Conservation (phyloP, 37 sponge, comb jelly and placozoan species). For the Chondrilla cf. caribensis region DNA sequence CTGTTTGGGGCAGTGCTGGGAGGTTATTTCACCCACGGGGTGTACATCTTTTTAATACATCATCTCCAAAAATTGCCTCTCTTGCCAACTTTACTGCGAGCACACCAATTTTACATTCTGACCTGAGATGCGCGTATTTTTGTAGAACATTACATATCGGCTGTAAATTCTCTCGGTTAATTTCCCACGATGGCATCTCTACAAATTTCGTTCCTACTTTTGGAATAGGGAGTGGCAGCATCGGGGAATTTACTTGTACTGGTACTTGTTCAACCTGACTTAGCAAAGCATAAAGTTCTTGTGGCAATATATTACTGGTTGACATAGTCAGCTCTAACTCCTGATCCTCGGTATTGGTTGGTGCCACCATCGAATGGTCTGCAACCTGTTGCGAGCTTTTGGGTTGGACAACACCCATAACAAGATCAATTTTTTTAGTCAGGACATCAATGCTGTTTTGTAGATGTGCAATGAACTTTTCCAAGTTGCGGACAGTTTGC, state of each 20-base stretch:
- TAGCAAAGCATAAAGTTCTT: no score
- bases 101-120: constrained; percentile 1
- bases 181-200: background rate
- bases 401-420: no score
- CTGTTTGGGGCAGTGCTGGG: constrained; percentile 25
- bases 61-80: constrained; percentile 34
- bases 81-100: constrained; percentile 19
- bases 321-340: no score
- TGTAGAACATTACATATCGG: background rate
- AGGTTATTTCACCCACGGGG: constrained; percentile 3
- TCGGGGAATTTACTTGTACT: background rate
- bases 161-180: background rate
- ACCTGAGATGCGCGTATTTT: background rate
- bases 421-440: no score
- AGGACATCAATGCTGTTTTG: no score
- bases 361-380: no score
- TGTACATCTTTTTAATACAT: constrained; percentile 12
- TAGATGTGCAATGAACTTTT: no score
- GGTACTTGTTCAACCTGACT: no score
- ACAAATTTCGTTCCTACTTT: background rate
- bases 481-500: no score
- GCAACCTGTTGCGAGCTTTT: no score
- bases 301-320: no score
- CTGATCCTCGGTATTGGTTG: no score
- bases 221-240: constrained; percentile 7